A percentile compares a stretch with the other conserved stretches of the same genome.
Conservation (phyloP, 2,113 vertebrate species). For the Pardalotus punctatus region DNA sequence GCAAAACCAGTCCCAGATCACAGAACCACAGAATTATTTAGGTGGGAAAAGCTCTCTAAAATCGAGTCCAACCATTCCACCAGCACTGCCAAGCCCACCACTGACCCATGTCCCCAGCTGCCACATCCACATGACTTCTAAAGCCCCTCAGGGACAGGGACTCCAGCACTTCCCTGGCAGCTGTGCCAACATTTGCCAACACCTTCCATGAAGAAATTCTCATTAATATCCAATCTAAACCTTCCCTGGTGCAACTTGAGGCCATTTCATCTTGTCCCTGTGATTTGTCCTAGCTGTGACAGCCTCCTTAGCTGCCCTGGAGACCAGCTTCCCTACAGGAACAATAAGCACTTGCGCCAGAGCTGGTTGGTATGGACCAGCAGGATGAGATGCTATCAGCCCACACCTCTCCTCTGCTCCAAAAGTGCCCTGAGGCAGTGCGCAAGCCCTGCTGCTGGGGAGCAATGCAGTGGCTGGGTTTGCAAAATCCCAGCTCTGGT, state of each 20-base stretch:
- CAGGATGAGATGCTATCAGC: neutral
- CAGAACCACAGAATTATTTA: neutral
- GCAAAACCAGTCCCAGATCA: neutral
- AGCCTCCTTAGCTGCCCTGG: neutral
- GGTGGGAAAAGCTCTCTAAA: neutral
- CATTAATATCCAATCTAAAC: neutral
- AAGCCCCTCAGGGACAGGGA: neutral
- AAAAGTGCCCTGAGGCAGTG: rapidly evolving
- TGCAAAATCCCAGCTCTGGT: neutral
- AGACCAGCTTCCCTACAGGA: neutral
- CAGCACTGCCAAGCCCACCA: neutral
- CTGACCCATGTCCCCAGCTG: neutral
- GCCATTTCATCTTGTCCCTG: neutral
- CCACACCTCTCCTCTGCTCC: neutral
- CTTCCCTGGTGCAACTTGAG: neutral
- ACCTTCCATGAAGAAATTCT: neutral
- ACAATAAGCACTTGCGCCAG: neutral
- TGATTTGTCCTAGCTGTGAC: neutral
- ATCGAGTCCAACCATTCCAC: too few relatives aligned
- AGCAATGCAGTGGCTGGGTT: neutral
- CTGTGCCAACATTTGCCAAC: neutral
- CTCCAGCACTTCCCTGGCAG: too few relatives aligned
- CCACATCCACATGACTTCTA: rapidly evolving
- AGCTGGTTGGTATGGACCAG: neutral
- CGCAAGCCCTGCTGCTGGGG: neutral